Evolutionary conservation across 1,140 invertebrate species (phyloP).

Genomic region (Drosophila oshimai): DNA sequence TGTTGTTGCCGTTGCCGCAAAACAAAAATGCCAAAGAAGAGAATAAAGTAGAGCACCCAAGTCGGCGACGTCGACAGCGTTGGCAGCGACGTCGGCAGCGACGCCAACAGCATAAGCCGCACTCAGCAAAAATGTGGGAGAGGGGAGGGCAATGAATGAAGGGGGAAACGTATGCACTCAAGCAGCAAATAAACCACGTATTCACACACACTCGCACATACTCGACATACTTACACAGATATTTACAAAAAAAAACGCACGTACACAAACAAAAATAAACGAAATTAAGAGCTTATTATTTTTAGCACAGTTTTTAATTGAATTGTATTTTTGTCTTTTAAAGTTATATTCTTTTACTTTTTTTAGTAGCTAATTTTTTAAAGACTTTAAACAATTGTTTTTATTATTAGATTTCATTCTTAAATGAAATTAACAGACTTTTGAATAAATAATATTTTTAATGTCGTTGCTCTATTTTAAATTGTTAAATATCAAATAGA

Average conservation of each 20-base stretch:
- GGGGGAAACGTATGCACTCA: conserved; percentile 65
- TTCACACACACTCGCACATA: conserved; percentile 51
- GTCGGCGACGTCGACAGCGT: conserved; percentile 44
- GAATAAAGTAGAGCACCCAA: conserved; percentile 75
- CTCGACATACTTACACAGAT: conserved; percentile 28
- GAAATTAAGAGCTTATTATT: neutral
- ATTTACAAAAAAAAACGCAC: conserved; percentile 26
- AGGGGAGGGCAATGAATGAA: conserved; percentile 9
- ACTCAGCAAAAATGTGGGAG: conserved; percentile 31
- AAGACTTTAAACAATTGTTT: no score
- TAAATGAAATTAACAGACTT: no score
- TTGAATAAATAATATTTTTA: no score
- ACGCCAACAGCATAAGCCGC: conserved; percentile 48
- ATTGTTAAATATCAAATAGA: no score
- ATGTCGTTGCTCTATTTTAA: no score
- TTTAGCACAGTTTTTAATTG: no score
- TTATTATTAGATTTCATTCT: no score
- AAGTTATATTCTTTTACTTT: no score
- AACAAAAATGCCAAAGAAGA: conserved; percentile 69
- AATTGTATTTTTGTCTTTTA: neutral
- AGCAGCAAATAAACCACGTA: conserved; percentile 78
- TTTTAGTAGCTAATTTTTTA: no score
- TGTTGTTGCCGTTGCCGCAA: conserved; percentile 65
- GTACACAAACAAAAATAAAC: neutral
- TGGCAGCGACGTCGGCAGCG: conserved; percentile 44